A percentile compares a stretch with the other conserved stretches of the same genome.
phyloP scores from a whole-genome alignment of 64 coral and sea anemone species.

The Platygyra sinensis region DNA sequence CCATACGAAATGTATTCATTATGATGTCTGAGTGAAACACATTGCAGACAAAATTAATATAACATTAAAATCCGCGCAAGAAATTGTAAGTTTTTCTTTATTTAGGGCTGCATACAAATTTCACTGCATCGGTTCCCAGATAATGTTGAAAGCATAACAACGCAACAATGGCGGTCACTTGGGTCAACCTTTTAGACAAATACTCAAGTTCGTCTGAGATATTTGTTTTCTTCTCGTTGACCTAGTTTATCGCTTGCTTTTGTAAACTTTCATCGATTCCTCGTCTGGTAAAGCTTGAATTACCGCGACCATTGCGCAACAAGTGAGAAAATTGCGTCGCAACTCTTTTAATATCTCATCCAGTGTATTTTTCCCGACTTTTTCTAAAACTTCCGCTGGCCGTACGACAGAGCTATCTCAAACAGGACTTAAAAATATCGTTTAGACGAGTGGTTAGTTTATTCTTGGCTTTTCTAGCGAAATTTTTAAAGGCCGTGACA shows the following conservation, averaged over 20 bases:
- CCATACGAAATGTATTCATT: background rate
- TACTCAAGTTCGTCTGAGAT: slow-evolving; percentile 30
- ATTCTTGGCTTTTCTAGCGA: background rate
- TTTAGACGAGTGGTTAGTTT: background rate
- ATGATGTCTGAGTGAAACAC: background rate
- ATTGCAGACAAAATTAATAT: background rate
- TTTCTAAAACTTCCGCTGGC: background rate
- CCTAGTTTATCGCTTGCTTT: slow-evolving; percentile 24
- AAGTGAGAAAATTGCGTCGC: background rate
- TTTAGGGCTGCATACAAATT: background rate
- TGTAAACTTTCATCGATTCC: background rate
- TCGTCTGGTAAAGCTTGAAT: background rate
- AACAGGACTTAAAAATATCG: background rate
- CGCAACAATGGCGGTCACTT: slow-evolving; percentile 33
- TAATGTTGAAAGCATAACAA: background rate
- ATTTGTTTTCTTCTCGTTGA: slow-evolving; percentile 31
- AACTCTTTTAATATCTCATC: background rate
- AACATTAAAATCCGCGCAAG: background rate
- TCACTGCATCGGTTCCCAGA: background rate
- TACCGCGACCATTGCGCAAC: background rate
- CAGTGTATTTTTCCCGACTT: background rate
- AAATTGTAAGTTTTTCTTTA: background rate
- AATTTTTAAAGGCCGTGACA: background rate
- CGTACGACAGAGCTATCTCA: background rate
- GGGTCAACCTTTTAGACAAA: slow-evolving; percentile 38